Percentiles rank a stretch among this genome's conserved stretches.
Conservation (phyloP, 2,113 vertebrate species). For the Nycticorax nycticorax region DNA sequence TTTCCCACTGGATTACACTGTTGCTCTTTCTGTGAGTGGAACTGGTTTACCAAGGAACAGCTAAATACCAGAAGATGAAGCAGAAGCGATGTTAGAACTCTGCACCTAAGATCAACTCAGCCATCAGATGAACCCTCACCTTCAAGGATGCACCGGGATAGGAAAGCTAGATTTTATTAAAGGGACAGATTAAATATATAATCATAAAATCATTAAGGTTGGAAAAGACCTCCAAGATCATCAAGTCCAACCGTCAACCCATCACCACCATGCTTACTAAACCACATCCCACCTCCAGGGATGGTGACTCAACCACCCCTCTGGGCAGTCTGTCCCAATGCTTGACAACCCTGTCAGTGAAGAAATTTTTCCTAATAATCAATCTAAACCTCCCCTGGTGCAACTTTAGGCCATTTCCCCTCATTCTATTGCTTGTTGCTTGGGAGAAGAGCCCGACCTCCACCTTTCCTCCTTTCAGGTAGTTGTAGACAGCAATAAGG, state of each 20-base stretch:
- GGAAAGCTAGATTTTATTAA: background rate
- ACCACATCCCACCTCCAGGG: background rate
- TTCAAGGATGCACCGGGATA: background rate
- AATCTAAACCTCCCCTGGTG: fast-evolving
- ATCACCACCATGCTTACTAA: background rate
- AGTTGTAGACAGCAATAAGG: fast-evolving
- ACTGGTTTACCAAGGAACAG: background rate
- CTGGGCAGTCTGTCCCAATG: background rate
- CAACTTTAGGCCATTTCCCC: background rate
- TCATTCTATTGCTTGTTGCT: background rate
- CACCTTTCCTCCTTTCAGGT: background rate
- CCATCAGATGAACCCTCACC: background rate
- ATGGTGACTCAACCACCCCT: background rate
- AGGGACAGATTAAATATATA: background rate
- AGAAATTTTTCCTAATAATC: background rate
- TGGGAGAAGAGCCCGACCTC: fast-evolving
- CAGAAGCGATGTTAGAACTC: background rate
- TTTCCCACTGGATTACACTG: background rate
- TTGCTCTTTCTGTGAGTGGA: background rate
- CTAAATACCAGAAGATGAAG: background rate
- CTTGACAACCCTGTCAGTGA: background rate
- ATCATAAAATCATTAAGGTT: background rate
- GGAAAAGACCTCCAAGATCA: background rate
- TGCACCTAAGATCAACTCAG: background rate
- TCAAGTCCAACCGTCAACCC: background rate